Evolutionary conservation across 2,797 vertebrate genomes (phyloP).

Genomic region (Alca torda): DNA sequence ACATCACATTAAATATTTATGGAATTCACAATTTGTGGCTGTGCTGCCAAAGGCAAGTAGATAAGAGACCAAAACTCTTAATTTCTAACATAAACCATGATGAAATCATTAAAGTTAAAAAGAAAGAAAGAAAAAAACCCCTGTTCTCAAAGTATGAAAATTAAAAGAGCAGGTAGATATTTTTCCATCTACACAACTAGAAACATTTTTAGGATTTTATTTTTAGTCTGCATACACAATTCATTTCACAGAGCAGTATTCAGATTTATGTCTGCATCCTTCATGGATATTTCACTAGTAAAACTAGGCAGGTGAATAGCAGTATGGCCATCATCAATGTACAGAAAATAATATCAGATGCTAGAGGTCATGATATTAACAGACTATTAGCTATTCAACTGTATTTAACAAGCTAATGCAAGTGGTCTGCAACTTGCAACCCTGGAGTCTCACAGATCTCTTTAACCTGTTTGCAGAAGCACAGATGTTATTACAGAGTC

Average conservation of each 20-base stretch:
- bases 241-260: conserved; percentile 1
- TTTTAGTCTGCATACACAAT: not conserved
- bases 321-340: not conserved
- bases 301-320: not conserved
- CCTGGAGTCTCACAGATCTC: not conserved
- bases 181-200: not conserved
- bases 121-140: not conserved
- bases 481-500: not conserved
- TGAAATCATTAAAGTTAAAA: not conserved
- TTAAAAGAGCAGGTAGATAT: not conserved
- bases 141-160: not conserved
- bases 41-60: conserved; percentile 42
- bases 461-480: not conserved
- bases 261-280: conserved; percentile 11
- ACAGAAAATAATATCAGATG: not conserved
- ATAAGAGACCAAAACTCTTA: conserved; percentile 31
- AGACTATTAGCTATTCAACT: not conserved
- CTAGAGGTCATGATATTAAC: not conserved
- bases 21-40: conserved; percentile 42
- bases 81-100: conserved; percentile 32
- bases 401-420: not conserved
- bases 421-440: not conserved
- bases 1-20: conserved; percentile 70
- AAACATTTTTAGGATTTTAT: not conserved
- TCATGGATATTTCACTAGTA: conserved; percentile 19